Conservation (phyloP, 2,113 vertebrate species). For the Etheostoma cragini region DNA sequence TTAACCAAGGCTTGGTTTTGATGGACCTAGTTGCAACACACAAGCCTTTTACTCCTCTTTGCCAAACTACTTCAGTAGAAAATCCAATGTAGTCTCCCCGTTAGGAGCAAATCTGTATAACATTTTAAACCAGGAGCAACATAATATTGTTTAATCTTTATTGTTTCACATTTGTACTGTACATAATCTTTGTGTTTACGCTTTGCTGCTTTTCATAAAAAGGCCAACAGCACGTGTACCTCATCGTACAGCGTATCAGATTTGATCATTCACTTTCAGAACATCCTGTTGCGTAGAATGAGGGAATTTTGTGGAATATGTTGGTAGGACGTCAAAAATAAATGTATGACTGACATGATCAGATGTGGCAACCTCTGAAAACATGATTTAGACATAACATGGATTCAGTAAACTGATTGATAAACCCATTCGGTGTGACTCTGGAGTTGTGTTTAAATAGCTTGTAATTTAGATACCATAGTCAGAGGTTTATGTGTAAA, state of each 20-base stretch:
- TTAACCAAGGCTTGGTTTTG: conserved; percentile 9
- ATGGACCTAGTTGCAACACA: conserved; percentile 28
- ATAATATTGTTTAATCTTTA: conserved; percentile 3
- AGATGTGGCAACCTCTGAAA: neutral
- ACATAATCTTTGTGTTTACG: conserved; percentile 7
- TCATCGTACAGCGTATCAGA: conserved; percentile 1
- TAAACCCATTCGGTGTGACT: conserved; percentile 1
- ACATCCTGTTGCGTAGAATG: neutral
- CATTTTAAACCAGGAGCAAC: neutral
- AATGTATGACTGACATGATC: conserved; percentile 13
- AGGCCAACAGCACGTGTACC: neutral
- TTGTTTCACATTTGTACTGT: conserved; percentile 14
- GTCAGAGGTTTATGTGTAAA: neutral
- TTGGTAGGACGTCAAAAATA: neutral
- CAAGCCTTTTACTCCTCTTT: conserved; percentile 57
- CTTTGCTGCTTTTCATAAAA: conserved; percentile 47
- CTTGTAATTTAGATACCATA: neutral
- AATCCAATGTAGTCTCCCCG: conserved; percentile 1
- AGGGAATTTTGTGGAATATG: conserved; percentile 18
- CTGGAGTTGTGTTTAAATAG: neutral
- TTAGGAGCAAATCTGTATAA: conserved; percentile 15
- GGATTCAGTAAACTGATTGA: conserved; percentile 48
- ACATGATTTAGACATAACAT: neutral
- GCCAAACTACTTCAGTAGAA: conserved; percentile 47
- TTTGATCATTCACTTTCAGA: neutral